Evolutionary conservation across 2,113 vertebrate genomes (phyloP).

Genomic region (Coturnix japonica): DNA sequence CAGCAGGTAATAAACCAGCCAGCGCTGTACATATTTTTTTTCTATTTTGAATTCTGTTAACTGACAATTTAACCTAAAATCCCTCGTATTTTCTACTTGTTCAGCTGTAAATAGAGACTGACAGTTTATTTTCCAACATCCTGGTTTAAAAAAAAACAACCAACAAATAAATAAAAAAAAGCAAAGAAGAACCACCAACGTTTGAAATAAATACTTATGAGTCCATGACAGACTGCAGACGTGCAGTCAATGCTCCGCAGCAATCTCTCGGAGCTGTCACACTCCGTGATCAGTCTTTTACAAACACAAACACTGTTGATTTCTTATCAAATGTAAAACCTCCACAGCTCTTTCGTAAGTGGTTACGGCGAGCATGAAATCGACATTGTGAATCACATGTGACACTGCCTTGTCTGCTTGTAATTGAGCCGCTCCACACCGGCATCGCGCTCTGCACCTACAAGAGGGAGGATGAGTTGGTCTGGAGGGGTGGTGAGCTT

Average conservation of each 20-base stretch:
- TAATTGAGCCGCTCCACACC: constrained; percentile 89
- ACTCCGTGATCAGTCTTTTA: constrained; percentile 89
- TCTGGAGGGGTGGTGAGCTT: not conserved
- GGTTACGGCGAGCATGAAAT: constrained; percentile 96
- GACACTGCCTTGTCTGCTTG: constrained; percentile 91
- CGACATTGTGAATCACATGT: constrained; percentile 98
- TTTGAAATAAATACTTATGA: constrained; percentile 95
- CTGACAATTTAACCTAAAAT: constrained; percentile 87
- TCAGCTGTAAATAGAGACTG: constrained; percentile 85
- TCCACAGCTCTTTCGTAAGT: constrained; percentile 89
- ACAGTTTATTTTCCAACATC: constrained; percentile 84
- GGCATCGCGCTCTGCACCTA: not conserved
- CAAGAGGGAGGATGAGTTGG: not conserved
- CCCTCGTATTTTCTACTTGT: constrained; percentile 78
- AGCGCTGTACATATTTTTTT: constrained; percentile 70
- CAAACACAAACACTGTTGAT: constrained; percentile 92
- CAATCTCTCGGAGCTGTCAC: constrained; percentile 95
- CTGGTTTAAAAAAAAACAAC: constrained; percentile 32
- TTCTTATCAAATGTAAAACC: constrained; percentile 98
- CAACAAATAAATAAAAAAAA: not conserved
- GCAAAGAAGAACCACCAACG: constrained; percentile 19
- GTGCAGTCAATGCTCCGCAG: constrained; percentile 80
- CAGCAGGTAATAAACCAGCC: constrained; percentile 66
- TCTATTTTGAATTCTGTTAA: constrained; percentile 83
- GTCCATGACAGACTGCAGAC: constrained; percentile 89